Evolutionary conservation across 2,888 invertebrate genomes (phyloP).

Genomic region (Amphipoea oculea): DNA sequence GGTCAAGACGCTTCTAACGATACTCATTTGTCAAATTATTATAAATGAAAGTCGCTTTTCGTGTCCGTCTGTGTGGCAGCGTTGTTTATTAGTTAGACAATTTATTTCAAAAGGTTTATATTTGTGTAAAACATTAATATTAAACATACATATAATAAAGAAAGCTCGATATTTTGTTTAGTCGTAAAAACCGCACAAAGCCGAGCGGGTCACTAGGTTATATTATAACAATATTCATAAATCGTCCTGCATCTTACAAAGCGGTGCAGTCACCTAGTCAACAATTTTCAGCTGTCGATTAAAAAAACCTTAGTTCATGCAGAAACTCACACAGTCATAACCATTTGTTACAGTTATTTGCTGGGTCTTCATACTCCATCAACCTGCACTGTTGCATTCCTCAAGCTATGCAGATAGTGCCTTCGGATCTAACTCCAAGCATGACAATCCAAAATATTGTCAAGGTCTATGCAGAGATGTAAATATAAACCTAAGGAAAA

Average conservation of each 20-base stretch:
- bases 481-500: not conserved
- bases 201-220: too few relatives aligned
- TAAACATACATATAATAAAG: not conserved
- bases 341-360: slow-evolving; percentile 30
- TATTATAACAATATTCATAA: not conserved
- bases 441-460: slow-evolving; percentile 21
- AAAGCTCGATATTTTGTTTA: too few relatives aligned
- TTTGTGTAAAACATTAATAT: too few relatives aligned
- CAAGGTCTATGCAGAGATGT: not conserved
- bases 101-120: too few relatives aligned
- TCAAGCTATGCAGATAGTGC: not conserved
- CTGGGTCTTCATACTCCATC: slow-evolving; percentile 18
- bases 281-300: not conserved
- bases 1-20: too few relatives aligned
- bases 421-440: not conserved
- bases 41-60: too few relatives aligned
- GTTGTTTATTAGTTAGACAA: too few relatives aligned
- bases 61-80: too few relatives aligned
- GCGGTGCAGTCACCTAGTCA: not conserved
- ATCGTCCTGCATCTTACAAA: not conserved
- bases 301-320: not conserved
- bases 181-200: too few relatives aligned
- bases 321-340: not conserved
- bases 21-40: too few relatives aligned
- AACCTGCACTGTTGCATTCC: not conserved